Conservation (phyloP, 2,113 vertebrate species). For the Elaphurus davidianus region DNA sequence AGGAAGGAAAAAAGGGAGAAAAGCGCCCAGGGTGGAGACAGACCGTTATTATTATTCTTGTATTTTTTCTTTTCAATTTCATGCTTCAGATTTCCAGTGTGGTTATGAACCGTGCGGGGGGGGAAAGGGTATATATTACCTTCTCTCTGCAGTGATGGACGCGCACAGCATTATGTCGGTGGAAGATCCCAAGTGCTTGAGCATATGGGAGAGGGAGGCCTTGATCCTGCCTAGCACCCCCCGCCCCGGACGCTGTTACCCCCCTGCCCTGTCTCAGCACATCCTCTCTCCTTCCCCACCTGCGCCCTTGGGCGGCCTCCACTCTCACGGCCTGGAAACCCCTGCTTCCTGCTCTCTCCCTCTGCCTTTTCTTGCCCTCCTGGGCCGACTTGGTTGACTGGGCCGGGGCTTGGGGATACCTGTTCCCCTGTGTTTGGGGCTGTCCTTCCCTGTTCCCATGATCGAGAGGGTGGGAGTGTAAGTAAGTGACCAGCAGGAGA, state of each 20-base stretch:
- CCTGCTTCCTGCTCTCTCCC: accelerated
- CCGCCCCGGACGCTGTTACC: accelerated
- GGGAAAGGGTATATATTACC: neutral
- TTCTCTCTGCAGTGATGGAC: neutral
- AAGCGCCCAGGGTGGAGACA: neutral
- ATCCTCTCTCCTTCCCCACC: accelerated
- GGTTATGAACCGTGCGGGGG: neutral
- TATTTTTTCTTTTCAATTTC: slow-evolving; percentile 44
- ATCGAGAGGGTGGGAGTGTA: neutral
- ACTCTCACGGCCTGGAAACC: accelerated
- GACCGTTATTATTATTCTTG: neutral
- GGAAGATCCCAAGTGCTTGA: neutral
- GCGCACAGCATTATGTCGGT: neutral
- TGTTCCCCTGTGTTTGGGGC: neutral
- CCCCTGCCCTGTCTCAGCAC: accelerated
- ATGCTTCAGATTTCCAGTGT: slow-evolving; percentile 39
- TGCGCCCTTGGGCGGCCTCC: neutral
- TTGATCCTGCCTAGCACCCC: neutral
- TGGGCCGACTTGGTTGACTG: accelerated
- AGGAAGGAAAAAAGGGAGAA: neutral
- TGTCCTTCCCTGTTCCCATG: neutral
- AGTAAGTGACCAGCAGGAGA: neutral
- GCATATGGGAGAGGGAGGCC: neutral
- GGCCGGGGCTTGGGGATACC: neutral
- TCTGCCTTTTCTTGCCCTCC: neutral